A percentile compares a stretch with the other conserved stretches of the same genome.
Evolutionary conservation across 2,888 invertebrate genomes (phyloP).

Genomic region (Diadegma fenestrale): DNA sequence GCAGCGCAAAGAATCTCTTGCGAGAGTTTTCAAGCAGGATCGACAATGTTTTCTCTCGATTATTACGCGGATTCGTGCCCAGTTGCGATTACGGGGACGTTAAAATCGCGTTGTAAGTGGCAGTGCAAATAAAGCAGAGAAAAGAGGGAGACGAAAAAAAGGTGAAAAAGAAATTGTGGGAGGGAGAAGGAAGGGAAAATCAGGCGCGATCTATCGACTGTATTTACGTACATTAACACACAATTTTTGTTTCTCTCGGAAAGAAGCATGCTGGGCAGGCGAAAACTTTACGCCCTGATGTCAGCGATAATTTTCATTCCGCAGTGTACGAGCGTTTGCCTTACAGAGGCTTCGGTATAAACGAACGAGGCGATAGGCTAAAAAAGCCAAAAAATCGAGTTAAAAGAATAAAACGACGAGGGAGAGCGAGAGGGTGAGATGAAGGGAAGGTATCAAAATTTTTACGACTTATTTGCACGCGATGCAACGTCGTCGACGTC

Average conservation of each 20-base stretch:
- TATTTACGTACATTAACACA: constrained; percentile 13
- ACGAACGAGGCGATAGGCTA: constrained; percentile 57
- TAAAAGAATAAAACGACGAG: too few relatives aligned
- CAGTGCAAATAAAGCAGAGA: constrained; percentile 57
- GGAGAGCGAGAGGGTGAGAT: constrained; percentile 55
- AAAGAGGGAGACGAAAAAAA: constrained; percentile 19
- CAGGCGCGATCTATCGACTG: constrained; percentile 9
- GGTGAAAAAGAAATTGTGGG: constrained; percentile 17
- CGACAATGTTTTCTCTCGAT: constrained; percentile 51
- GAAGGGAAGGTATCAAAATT: constrained; percentile 63
- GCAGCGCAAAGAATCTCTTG: constrained; percentile 29
- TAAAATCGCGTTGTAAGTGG: constrained; percentile 62
- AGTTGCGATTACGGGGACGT: constrained; percentile 61
- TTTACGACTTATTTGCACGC: constrained; percentile 80
- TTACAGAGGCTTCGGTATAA: constrained; percentile 18
- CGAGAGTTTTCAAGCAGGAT: constrained; percentile 12
- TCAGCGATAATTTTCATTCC: constrained; percentile 74
- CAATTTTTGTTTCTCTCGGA: constrained; percentile 47
- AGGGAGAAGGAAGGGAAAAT: constrained; percentile 26
- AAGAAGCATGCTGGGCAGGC: constrained; percentile 47
- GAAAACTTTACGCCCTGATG: constrained; percentile 70
- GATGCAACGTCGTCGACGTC: constrained; percentile 72
- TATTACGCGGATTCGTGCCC: constrained; percentile 60
- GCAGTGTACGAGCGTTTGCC: constrained; percentile 42
- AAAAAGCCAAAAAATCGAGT: not conserved